Conservation (phyloP, 2,888 invertebrate genomes). For the Volucella zonaria region DNA sequence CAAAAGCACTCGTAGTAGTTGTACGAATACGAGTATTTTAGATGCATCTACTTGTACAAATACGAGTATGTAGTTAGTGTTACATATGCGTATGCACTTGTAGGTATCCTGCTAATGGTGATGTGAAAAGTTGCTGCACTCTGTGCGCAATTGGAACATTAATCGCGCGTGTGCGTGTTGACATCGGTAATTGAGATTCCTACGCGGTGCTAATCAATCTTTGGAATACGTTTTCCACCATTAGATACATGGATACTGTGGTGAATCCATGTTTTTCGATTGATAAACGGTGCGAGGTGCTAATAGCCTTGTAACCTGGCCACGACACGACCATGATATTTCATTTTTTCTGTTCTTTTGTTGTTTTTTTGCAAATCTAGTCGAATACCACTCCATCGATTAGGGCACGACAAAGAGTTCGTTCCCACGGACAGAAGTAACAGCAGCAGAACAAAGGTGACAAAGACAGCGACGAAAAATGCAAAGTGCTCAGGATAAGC, state of each 20-base stretch:
- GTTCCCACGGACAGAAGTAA: constrained; percentile 62
- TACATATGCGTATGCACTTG: not conserved
- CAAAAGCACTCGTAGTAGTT: not conserved
- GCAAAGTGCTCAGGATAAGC: constrained; percentile 70
- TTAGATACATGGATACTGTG: constrained; percentile 30
- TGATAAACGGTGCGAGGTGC: constrained; percentile 71
- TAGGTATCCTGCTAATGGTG: constrained; percentile 42
- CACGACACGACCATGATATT: not conserved
- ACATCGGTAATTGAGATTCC: constrained; percentile 73
- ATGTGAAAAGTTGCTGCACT: constrained; percentile 46
- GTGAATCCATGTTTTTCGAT: constrained; percentile 47
- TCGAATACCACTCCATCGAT: constrained; percentile 49
- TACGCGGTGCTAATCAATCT: constrained; percentile 68
- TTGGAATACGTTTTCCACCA: constrained; percentile 26
- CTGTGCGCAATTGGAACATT: constrained; percentile 69
- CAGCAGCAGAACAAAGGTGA: constrained; percentile 65
- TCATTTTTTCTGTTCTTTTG: not conserved
- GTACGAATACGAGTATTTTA: not conserved
- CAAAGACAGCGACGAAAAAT: constrained; percentile 72
- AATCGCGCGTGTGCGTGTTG: constrained; percentile 74
- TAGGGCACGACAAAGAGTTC: constrained; percentile 51
- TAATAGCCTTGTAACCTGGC: constrained; percentile 59
- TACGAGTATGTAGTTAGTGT: constrained; percentile 4
- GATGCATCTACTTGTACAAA: too few relatives aligned
- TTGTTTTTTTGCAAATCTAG: constrained; percentile 43